phyloP scores from a whole-genome alignment of 1,140 invertebrate species.

The Phortica variegata region DNA sequence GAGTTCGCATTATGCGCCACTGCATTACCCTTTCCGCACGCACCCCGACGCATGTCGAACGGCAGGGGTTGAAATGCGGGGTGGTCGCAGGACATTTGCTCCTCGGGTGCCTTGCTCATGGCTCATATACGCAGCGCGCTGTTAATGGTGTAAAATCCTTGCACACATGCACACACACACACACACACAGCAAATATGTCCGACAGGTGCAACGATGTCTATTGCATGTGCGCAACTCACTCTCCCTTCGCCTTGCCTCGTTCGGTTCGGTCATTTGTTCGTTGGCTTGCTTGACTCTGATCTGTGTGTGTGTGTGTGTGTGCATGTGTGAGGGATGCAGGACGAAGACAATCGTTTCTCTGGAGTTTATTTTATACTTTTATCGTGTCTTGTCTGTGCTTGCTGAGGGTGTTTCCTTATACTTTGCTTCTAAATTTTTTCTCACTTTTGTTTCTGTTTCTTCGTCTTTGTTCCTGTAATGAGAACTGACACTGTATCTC shows the following conservation, averaged over 20 bases:
- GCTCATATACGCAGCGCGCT: too few relatives aligned
- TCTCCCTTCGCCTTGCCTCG: too few relatives aligned
- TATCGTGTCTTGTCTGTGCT: constrained; percentile 8
- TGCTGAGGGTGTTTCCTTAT: constrained; percentile 14
- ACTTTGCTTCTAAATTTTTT: constrained; percentile 15
- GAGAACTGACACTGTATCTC: constrained; percentile 4
- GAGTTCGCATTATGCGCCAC: too few relatives aligned
- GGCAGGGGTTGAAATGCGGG: not conserved
- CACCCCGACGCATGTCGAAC: not conserved
- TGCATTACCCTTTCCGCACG: constrained; percentile 14
- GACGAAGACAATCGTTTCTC: too few relatives aligned
- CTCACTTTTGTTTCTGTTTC: constrained; percentile 12
- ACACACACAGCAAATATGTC: constrained; percentile 33
- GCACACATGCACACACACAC: not conserved
- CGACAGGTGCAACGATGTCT: constrained; percentile 55
- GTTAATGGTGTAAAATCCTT: constrained; percentile 49
- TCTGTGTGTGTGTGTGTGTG: constrained; percentile 6
- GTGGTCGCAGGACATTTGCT: constrained; percentile 14
- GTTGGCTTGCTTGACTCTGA: constrained; percentile 9
- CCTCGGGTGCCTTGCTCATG: not conserved
- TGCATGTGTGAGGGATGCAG: constrained; percentile 7
- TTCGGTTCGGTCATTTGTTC: constrained; percentile 22
- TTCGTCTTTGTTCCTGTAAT: constrained; percentile 13
- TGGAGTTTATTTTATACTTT: constrained; percentile 17
- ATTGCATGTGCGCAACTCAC: too few relatives aligned